Evolutionary conservation across 2,113 vertebrate genomes (phyloP), one percentile per base, ranked within the genome.

Genomic region (Pollachius pollachius): DNA sequence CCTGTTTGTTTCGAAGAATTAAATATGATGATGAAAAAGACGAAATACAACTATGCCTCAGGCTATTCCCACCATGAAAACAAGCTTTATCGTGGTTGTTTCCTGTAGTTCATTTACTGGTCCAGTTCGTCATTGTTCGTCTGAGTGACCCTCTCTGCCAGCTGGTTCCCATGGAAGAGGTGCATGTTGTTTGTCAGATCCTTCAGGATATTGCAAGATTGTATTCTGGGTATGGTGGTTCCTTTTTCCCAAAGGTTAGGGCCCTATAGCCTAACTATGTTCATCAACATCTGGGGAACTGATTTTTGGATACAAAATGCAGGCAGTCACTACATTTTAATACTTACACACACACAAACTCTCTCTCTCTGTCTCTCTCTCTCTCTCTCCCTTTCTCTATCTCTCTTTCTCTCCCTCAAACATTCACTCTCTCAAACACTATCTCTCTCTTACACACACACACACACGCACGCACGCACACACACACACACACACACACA

Each of bases 141-240:
- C 64, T 64, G 64, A 80, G 86, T 68, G 83, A 87, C 74, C 80
- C 70, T 74, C 64, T 64, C 54, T 78, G 79, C 68, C 79, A 78
- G 54, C 64, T 62, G 41, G 84, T 90, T 92, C 90, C 86, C 89
- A 91, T 87, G 83, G 74, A 64, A 59, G 70, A 63, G 69, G 68
- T 65, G 68, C 65, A 65, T 69, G 71, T 71, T 11, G 54, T 60
- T 63, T 13, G 41, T 13, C 41, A 48, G 41, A 13, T 48, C 41
- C 9, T 48, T 48, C 41, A 48, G 41, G 41, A 48, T 48, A 18
- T 48, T 27, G 54, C 57, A 56, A 87, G 48, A 74, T 2, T 61
- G 73, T 69, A 80, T 88, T 81, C 80, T 90, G 89, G 84, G 82
- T 82, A 68, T 63, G 71, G 67, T 63, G 75, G 56, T 85, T 86